These are phyloP conservation scores for Kobus ellipsiprymnus DNA, from an alignment of 2,113 vertebrate genomes.

Conservation along the genomic window DNA sequence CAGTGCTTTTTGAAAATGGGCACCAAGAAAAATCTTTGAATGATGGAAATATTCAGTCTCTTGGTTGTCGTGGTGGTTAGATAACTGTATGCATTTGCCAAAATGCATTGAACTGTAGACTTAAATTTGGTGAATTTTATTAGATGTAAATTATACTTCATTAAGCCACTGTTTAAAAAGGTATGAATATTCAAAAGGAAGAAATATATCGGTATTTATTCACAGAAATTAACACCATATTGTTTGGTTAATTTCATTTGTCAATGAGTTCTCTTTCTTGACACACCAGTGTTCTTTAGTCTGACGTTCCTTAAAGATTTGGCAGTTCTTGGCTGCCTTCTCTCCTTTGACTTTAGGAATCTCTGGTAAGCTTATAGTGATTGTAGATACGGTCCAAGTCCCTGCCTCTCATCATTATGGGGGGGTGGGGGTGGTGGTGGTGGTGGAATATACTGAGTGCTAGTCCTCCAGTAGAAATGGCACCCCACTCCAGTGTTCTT, in stretches of 20 bases:
- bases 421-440: neutral
- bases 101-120: neutral
- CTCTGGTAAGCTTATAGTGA: neutral
- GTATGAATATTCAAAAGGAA: neutral
- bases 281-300: neutral
- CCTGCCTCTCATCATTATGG: no score
- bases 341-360: neutral
- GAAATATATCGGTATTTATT: neutral
- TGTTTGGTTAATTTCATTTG: neutral
- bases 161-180: neutral
- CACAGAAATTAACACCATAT: neutral
- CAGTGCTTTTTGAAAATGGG: neutral
- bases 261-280: neutral
- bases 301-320: neutral
- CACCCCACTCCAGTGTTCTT: no score
- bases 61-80: neutral
- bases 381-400: neutral
- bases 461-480: no score
- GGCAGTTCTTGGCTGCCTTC: neutral
- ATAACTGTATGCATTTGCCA: neutral
- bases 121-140: neutral
- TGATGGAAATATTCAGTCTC: neutral
- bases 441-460: neutral
- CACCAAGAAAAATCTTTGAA: neutral
- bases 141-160: neutral